Base-by-base conservation (phyloP, 2,888 invertebrate genomes). In the Xylocampa areola region DNA sequence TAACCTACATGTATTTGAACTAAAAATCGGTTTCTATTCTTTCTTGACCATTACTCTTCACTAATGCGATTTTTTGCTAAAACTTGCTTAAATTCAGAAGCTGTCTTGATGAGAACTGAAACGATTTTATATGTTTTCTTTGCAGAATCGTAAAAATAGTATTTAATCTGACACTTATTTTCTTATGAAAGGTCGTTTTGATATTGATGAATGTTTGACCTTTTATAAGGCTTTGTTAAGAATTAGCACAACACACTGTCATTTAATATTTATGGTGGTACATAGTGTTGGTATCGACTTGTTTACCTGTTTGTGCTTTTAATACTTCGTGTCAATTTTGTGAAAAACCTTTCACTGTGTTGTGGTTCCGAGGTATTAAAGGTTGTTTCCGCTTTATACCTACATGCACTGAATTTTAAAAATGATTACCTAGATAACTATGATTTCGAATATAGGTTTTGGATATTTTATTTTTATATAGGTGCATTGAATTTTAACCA, bases 231-330 rank as follows among this genome's bases (percentile, higher is more conserved):
- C n/a, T n/a, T n/a, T n/a, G n/a, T n/a, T n/a, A n/a, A n/a, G n/a
- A n/a, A n/a, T n/a, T n/a, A n/a, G n/a, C n/a, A n/a, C n/a, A n/a
- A n/a, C n/a, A n/a, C n/a, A n/a, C n/a, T n/a, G n/a, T n/a, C n/a
- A n/a, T n/a, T n/a, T n/a, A n/a, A n/a, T n/a, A n/a, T n/a, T n/a
- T n/a, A n/a, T n/a, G n/a, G n/a, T n/a, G n/a, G n/a, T n/a, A 50
- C 32, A n/a, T 16, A 5, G 13, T 19, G 2, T n/a, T 21, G 7
- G 21, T 21, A 44, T 23, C 14, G 5, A 35, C 39, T 40, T 54
- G 55, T 60, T 63, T 53, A 35, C 23, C 43, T 39, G 33, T 52
- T 29, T 63, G 11, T 44, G 54, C 32, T 39, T 23, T 37, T 17
- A 53, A 33, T 39, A 29, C 16, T 14, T 25, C 40, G 8, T 54